Evolutionary conservation across 2,888 invertebrate species (phyloP), one percentile per base, ranked within the genome.

Genomic region (Apamea crenata): DNA sequence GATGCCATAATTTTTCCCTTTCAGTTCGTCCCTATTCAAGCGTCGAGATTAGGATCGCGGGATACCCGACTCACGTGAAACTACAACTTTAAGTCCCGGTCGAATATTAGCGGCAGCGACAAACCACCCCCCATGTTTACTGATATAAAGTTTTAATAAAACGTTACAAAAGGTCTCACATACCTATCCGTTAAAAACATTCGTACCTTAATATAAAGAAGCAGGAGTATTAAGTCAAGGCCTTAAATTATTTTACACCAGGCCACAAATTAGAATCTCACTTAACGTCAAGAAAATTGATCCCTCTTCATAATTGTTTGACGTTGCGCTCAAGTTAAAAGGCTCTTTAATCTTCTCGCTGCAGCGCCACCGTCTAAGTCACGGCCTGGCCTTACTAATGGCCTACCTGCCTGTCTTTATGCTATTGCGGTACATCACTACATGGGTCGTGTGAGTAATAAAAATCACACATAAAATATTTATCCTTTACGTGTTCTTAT

Each of bases 401-500:
- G 74, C 82, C 29, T 61, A 84, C 85, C 86, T 87, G 86, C 78
- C 89, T 90, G 90, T 89, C 88, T 91, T 89, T 87, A 88, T 83
- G 80, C 84, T 86, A 88, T 82, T 89, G 84, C 71, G 70, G 74
- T 77, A 85, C 87, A 84, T 85, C 85, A 85, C 83, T 88, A 80
- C 77, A 86, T 84, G 86, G 85, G 88, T 88, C 81, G 89, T 89
- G 88, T 79, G 78, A 86, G 90, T 91, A 90, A 92, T 94, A 93
- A 93, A 93, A 92, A 89, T 90, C 83, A 79, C 82, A 85, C 91
- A 91, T 95, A 95, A 92, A 95, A 94, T 94, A 94, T 94, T 93
- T 94, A 94, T 93, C 87, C 88, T 89, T 90, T 87, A 89, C 91
- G 88, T 91, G 90, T 90, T 92, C 90, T 93, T 93, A 95, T 95